Percentiles rank a stretch among this genome's conserved stretches.
phyloP scores from a whole-genome alignment of 2,113 vertebrate species.

The Daubentonia madagascariensis region DNA sequence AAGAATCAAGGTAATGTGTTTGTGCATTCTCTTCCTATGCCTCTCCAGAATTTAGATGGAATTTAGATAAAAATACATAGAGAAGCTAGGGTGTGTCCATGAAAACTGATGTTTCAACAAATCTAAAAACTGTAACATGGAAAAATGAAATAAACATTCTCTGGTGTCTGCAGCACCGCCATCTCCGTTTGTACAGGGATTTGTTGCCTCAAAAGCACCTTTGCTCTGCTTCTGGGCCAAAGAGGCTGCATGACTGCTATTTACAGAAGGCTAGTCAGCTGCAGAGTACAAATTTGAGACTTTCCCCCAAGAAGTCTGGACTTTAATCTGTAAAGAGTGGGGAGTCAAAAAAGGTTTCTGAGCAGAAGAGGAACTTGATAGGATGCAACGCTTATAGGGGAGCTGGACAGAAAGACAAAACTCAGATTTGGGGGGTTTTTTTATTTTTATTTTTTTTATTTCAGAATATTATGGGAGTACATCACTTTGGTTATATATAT shows the following conservation, averaged over 20 bases:
- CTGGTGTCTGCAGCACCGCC: not conserved
- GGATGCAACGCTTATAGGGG: not conserved
- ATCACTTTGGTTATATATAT: too few species aligned
- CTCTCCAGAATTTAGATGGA: not conserved
- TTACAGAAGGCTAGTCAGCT: not conserved
- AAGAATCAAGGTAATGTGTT: not conserved
- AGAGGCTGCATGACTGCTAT: accelerated
- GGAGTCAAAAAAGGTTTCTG: not conserved
- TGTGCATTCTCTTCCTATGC: not conserved
- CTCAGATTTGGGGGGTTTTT: too few species aligned
- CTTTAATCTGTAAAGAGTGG: not conserved
- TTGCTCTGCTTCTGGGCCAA: not conserved
- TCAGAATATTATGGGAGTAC: too few species aligned
- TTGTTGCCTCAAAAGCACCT: not conserved
- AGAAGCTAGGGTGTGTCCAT: not conserved
- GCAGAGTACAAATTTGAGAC: not conserved
- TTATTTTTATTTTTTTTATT: too few species aligned
- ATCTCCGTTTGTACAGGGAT: accelerated
- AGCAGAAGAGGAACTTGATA: not conserved
- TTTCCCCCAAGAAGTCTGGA: not conserved
- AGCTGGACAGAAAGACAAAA: not conserved
- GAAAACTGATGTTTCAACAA: not conserved
- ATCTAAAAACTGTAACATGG: not conserved
- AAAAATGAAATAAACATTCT: not conserved
- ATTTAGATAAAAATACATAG: not conserved